A percentile compares a stretch with the other conserved stretches of the same genome.
Conservation (phyloP, 2,797 vertebrate genomes). For the Choloepus didactylus region DNA sequence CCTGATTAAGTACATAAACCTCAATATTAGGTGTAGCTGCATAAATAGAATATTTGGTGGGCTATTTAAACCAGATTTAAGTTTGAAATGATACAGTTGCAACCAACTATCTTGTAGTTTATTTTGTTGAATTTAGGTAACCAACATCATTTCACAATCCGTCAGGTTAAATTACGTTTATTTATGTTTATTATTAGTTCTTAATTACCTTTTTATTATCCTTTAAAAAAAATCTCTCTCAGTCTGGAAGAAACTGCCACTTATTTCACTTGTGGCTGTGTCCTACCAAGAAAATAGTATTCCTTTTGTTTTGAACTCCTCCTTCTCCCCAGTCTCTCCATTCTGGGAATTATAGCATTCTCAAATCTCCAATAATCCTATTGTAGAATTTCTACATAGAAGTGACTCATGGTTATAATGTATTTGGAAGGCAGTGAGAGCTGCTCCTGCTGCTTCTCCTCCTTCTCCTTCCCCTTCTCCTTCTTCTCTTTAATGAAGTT, state of each 20-base stretch:
- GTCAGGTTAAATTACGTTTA: neutral
- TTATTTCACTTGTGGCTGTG: neutral
- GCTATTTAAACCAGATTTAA: constrained; percentile 2
- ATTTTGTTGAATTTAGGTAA: neutral
- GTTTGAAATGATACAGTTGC: neutral
- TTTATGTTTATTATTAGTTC: neutral
- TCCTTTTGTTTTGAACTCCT: neutral
- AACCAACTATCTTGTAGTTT: neutral
- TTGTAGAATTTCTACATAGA: neutral
- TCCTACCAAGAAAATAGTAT: neutral
- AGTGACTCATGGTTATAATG: neutral
- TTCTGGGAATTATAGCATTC: neutral
- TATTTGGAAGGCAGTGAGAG: neutral
- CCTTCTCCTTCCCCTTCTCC: too few species aligned
- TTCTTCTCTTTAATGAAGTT: too few species aligned
- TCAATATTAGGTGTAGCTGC: neutral
- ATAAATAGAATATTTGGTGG: neutral
- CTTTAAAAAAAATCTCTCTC: neutral
- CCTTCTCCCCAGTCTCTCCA: neutral
- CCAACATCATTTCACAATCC: neutral
- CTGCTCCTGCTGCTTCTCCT: too few species aligned
- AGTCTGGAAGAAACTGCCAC: neutral
- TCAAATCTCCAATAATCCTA: neutral
- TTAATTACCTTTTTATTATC: neutral
- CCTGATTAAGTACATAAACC: neutral